Conservation (phyloP, 2,797 vertebrate genomes). For the Coluber constrictor region DNA sequence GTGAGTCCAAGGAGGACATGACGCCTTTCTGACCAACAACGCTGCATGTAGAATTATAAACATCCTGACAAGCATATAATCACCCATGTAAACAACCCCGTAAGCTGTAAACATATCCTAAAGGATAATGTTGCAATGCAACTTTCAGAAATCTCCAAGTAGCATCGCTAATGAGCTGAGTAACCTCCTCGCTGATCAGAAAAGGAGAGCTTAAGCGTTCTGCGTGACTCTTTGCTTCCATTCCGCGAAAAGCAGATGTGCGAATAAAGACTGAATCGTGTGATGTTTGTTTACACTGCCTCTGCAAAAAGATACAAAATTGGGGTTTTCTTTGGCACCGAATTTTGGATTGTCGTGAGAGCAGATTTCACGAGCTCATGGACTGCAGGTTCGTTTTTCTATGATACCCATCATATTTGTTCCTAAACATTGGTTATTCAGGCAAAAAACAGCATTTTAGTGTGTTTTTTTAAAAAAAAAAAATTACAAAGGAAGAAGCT, state of each 20-base stretch:
- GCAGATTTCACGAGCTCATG: background rate
- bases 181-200: background rate
- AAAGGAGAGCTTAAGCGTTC: background rate
- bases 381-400: background rate
- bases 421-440: background rate
- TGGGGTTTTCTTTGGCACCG: background rate
- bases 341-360: background rate
- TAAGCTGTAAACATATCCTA: constrained; percentile 37
- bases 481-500: background rate
- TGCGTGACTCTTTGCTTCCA: background rate
- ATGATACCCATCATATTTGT: background rate
- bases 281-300: background rate
- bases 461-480: too few relatives aligned
- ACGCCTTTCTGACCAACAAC: constrained; percentile 30
- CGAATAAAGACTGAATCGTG: background rate
- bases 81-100: constrained; percentile 26
- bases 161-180: background rate
- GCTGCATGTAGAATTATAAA: constrained; percentile 38
- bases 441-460: background rate
- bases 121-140: constrained; percentile 2
- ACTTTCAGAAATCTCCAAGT: background rate
- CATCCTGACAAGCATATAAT: constrained; percentile 43
- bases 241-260: background rate
- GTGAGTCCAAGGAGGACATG: constrained; percentile 16
- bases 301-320: background rate